A percentile compares a stretch with the other conserved stretches of the same genome.
These are phyloP conservation scores for Drosophila kanapiae DNA, from an alignment of 1,140 invertebrate species.

Conservation along the genomic window DNA sequence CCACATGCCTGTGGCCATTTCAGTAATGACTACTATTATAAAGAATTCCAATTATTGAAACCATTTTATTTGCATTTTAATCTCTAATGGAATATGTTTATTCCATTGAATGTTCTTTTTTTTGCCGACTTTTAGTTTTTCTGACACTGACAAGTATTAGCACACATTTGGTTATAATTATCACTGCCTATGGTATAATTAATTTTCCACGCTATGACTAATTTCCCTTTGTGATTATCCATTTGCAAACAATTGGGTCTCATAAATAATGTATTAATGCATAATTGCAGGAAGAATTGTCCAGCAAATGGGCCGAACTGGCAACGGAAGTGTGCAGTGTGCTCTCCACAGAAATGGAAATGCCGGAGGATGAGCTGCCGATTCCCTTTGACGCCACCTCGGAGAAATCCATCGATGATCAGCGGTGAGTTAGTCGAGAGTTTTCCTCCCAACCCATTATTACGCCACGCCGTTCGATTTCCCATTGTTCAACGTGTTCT, in stretches of 20 bases:
- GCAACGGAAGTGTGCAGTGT: constrained; percentile 90
- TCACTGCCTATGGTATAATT: constrained; percentile 25
- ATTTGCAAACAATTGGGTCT: constrained; percentile 32
- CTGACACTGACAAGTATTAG: constrained; percentile 17
- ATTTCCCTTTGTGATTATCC: constrained; percentile 41
- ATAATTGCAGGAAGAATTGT: constrained; percentile 85
- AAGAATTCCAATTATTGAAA: constrained; percentile 16
- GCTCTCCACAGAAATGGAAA: constrained; percentile 87
- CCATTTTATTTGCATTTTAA: constrained; percentile 49
- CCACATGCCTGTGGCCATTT: not conserved
- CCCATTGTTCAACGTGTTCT: constrained; percentile 24
- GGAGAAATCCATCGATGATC: constrained; percentile 93
- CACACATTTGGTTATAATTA: constrained; percentile 45
- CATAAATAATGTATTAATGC: constrained; percentile 40
- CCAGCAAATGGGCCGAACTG: constrained; percentile 91
- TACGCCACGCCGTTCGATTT: constrained; percentile 18
- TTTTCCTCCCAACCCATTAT: not conserved
- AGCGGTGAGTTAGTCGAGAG: constrained; percentile 89
- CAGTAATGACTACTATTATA: not conserved
- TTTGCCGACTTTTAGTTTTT: not conserved
- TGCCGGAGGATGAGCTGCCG: constrained; percentile 87
- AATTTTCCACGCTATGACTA: constrained; percentile 29
- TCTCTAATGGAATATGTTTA: constrained; percentile 10
- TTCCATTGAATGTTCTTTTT: constrained; percentile 22
- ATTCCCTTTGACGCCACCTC: constrained; percentile 95